Evolutionary conservation across 2,113 vertebrate genomes (phyloP).

Genomic region (Accipiter cooperii): DNA sequence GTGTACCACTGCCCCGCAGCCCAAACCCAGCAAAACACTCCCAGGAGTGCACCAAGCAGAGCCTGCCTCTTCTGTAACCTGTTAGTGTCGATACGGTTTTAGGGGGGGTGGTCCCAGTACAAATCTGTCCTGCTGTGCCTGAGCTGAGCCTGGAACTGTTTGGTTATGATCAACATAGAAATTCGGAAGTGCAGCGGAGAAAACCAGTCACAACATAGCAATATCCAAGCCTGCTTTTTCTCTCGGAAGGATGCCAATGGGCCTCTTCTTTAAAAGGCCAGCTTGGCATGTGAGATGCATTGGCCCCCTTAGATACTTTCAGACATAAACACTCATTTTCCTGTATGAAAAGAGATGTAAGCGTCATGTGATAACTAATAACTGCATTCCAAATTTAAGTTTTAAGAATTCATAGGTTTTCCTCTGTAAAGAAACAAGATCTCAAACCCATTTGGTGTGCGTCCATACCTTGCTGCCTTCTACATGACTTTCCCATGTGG

Average conservation of each 20-base stretch:
- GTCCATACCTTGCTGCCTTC: not conserved
- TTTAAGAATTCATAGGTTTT: not conserved
- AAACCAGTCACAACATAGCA: not conserved
- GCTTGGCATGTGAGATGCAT: not conserved
- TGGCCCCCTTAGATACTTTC: not conserved
- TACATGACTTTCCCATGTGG: not conserved
- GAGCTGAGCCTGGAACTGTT: not conserved
- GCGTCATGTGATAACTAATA: not conserved
- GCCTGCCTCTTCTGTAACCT: not conserved
- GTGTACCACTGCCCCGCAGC: not conserved
- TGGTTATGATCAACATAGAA: not conserved
- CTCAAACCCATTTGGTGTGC: not conserved
- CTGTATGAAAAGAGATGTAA: not conserved
- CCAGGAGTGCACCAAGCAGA: not conserved
- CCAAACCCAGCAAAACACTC: not conserved
- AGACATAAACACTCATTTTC: not conserved
- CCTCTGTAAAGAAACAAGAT: not conserved
- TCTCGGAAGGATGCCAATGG: not conserved
- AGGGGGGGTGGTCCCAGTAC: not conserved
- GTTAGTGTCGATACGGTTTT: fast-evolving
- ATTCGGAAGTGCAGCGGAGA: not conserved
- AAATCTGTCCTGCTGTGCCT: fast-evolving
- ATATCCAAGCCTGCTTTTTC: not conserved
- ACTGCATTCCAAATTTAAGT: not conserved
- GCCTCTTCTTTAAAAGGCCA: not conserved